Evolutionary conservation across 2,888 invertebrate species (phyloP).

Genomic region (Amphipoea lucens): DNA sequence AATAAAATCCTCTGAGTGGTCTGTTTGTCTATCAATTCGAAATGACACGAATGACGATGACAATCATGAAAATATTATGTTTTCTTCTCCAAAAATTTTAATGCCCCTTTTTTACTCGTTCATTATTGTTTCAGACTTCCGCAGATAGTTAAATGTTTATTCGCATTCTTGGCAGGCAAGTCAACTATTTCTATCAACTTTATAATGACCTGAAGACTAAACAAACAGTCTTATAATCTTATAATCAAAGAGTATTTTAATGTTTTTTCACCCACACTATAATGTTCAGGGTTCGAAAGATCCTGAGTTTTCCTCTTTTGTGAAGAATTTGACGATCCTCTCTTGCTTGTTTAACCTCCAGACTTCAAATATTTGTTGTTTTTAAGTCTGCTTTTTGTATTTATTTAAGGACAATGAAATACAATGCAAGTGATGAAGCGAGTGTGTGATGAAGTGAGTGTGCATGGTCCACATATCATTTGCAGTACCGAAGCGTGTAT

Average conservation of each 20-base stretch:
- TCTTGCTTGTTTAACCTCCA: slow-evolving; percentile 28
- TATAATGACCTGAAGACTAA: slow-evolving; percentile 30
- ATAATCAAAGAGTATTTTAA: too few relatives aligned
- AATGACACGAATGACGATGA: background rate
- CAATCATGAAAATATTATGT: background rate
- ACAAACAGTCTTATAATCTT: slow-evolving; percentile 18
- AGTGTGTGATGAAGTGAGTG: background rate
- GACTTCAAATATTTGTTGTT: slow-evolving; percentile 39
- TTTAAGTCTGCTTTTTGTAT: slow-evolving; percentile 11
- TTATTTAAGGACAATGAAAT: slow-evolving; percentile 11
- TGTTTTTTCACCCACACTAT: slow-evolving; percentile 15
- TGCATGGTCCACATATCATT: background rate
- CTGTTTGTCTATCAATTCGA: background rate
- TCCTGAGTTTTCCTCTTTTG: slow-evolving; percentile 3
- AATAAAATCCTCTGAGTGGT: background rate
- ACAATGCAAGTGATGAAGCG: slow-evolving; percentile 7
- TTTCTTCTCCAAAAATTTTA: slow-evolving; percentile 1
- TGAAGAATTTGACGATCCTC: slow-evolving; percentile 16
- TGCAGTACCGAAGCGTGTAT: background rate
- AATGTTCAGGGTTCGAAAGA: background rate
- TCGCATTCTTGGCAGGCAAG: slow-evolving; percentile 55
- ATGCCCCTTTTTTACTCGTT: background rate
- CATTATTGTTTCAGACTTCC: slow-evolving; percentile 31
- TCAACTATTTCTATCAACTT: slow-evolving; percentile 43
- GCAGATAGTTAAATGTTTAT: slow-evolving; percentile 31